These are phyloP conservation scores for Heliangelus exortis DNA, from an alignment of 2,797 vertebrate genomes.

Conservation along the genomic window DNA sequence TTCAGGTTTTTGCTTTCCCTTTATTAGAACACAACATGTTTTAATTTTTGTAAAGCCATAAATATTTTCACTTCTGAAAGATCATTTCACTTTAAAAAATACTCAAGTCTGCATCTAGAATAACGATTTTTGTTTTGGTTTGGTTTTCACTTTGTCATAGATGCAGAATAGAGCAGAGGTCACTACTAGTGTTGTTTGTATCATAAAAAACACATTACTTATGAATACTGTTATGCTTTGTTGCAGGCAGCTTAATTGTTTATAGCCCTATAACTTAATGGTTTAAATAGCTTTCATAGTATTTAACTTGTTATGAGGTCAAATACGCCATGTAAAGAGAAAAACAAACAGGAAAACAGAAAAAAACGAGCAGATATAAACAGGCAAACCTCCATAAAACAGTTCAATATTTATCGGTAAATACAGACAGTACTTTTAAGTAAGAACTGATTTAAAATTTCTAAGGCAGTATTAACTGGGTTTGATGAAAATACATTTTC, in stretches of 20 bases:
- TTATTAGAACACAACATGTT: background rate
- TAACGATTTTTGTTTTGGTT: background rate
- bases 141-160: background rate
- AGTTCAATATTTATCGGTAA: background rate
- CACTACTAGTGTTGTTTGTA: background rate
- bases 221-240: background rate
- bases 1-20: background rate
- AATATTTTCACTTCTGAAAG: background rate
- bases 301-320: background rate
- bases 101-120: background rate
- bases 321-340: background rate
- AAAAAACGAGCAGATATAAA: background rate
- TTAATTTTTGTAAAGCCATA: background rate
- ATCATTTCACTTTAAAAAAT: background rate
- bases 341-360: background rate
- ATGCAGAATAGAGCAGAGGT: background rate
- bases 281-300: background rate
- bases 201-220: background rate
- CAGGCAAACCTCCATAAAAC: background rate
- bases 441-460: background rate
- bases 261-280: background rate
- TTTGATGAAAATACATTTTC: background rate
- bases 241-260: background rate
- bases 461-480: background rate
- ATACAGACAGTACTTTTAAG: background rate